Conservation (phyloP, 1,140 invertebrate genomes). For the Ganaspis sp. region DNA sequence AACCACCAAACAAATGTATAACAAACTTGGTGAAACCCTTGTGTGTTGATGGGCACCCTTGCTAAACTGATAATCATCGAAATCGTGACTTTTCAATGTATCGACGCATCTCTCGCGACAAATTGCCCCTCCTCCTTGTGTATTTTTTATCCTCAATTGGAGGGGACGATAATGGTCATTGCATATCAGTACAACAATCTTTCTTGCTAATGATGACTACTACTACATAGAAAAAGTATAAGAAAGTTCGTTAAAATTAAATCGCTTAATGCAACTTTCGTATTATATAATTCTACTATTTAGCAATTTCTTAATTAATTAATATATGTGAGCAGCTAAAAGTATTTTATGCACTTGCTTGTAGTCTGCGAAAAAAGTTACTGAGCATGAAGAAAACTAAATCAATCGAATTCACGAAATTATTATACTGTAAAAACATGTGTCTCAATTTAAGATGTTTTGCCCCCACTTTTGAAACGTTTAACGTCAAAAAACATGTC, state of each 20-base stretch:
- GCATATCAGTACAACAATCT: conserved; percentile 12
- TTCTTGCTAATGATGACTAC: background rate
- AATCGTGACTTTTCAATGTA: conserved; percentile 41
- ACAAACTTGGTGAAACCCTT: conserved; percentile 32
- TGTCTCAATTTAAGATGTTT: too few relatives aligned
- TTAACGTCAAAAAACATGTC: too few relatives aligned
- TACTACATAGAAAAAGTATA: background rate
- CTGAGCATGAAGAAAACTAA: too few relatives aligned
- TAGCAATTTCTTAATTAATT: background rate
- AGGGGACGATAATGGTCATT: background rate
- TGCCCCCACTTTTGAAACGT: too few relatives aligned
- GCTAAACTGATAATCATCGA: conserved; percentile 50
- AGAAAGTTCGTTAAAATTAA: conserved; percentile 10
- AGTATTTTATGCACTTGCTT: too few relatives aligned
- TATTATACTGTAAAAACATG: too few relatives aligned
- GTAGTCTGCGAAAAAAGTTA: too few relatives aligned
- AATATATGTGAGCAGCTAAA: too few relatives aligned
- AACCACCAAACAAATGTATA: conserved; percentile 40
- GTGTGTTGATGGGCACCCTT: conserved; percentile 3
- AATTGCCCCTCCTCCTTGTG: conserved; percentile 17
- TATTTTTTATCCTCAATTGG: background rate
- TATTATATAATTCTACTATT: background rate
- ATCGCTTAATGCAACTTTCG: background rate
- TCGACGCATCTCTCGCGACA: conserved; percentile 36
- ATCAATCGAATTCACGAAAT: too few relatives aligned